phyloP scores from a whole-genome alignment of 2,797 vertebrate genomes.

The Hydrocynus forskahlii region DNA sequence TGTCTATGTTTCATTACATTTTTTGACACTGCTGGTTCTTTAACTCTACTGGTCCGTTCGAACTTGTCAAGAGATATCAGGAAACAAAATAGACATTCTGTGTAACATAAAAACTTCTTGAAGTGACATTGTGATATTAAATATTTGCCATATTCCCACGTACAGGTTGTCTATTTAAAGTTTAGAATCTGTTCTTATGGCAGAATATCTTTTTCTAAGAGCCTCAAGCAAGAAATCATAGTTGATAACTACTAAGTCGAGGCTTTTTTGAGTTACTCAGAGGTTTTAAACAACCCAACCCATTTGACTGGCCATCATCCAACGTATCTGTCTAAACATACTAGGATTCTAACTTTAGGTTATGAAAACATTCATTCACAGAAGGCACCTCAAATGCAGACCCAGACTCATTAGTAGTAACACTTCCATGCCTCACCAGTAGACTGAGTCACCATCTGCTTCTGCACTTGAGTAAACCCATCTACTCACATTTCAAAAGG shows the following conservation, averaged over 20 bases:
- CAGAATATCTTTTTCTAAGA: too few relatives aligned
- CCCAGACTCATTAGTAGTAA: background rate
- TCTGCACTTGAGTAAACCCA: background rate
- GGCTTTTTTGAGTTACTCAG: background rate
- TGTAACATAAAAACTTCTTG: too few relatives aligned
- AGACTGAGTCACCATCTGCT: background rate
- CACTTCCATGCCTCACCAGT: background rate
- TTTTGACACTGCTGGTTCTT: too few relatives aligned
- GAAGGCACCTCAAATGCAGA: background rate
- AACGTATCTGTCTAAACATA: background rate
- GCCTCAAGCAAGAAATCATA: too few relatives aligned
- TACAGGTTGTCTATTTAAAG: too few relatives aligned
- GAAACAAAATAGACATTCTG: too few relatives aligned
- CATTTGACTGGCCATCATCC: background rate
- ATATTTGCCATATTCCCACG: too few relatives aligned
- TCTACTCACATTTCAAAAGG: constrained; percentile 20
- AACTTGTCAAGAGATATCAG: too few relatives aligned
- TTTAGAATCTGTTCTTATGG: too few relatives aligned
- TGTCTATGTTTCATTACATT: too few relatives aligned
- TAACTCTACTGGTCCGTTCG: too few relatives aligned
- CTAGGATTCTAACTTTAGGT: background rate
- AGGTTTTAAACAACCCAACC: background rate
- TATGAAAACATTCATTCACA: background rate
- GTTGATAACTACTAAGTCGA: background rate
- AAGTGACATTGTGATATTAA: too few relatives aligned